phyloP scores from a whole-genome alignment of 2,113 vertebrate species.

The Microtus montanus region DNA sequence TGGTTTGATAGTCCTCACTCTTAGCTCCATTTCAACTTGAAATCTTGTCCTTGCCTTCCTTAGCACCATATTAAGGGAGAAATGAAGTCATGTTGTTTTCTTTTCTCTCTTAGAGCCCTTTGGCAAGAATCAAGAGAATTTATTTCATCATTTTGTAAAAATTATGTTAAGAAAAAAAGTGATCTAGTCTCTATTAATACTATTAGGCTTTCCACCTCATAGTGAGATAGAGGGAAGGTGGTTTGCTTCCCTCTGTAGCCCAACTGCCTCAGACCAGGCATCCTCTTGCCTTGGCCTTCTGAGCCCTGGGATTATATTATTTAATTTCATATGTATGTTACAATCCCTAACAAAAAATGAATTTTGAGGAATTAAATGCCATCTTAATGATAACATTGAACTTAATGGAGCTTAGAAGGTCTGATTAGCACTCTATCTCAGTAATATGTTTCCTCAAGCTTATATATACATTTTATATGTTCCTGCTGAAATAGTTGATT shows the following conservation, averaged over 20 bases:
- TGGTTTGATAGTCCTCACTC: background rate
- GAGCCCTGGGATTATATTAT: background rate
- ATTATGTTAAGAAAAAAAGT: background rate
- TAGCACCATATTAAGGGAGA: background rate
- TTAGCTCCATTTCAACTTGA: background rate
- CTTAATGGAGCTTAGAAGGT: background rate
- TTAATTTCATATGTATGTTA: background rate
- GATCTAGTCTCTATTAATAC: background rate
- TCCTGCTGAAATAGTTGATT: constrained; percentile 17
- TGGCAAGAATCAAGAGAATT: background rate
- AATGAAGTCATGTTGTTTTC: background rate
- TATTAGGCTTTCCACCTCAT: background rate
- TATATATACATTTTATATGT: background rate
- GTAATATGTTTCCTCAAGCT: constrained; percentile 4
- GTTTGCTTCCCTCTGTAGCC: background rate
- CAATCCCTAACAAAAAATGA: background rate
- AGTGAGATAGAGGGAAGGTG: background rate
- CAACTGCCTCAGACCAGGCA: background rate
- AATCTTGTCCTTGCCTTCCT: background rate
- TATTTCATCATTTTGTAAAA: constrained; percentile 22
- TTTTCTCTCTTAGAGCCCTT: background rate
- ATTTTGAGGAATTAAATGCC: constrained; percentile 14
- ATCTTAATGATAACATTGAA: background rate
- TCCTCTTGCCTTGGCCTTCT: background rate
- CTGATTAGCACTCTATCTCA: constrained; percentile 1